A percentile compares a stretch with the other conserved stretches of the same genome.
phyloP scores from a whole-genome alignment of 2,888 invertebrate genomes.

The Priocnemis perturbator region DNA sequence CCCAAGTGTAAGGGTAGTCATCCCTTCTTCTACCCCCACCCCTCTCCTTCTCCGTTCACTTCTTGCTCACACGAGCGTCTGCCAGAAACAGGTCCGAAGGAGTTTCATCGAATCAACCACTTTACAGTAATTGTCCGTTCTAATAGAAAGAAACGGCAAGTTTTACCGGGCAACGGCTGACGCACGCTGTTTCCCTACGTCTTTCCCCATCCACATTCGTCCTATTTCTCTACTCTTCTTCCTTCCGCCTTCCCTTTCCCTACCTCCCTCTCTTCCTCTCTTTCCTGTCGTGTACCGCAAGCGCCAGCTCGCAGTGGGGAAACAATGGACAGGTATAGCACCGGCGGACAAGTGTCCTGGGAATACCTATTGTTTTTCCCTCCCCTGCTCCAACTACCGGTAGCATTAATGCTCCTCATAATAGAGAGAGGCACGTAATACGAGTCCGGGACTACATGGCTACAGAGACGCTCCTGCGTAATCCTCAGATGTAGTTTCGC shows the following conservation, averaged over 20 bases:
- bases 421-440: conserved; percentile 29
- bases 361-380: conserved; percentile 56
- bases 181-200: background rate
- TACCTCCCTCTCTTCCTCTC: background rate
- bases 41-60: background rate
- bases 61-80: background rate
- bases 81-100: conserved; percentile 3
- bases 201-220: too few species aligned
- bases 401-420: conserved; percentile 55
- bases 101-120: conserved; percentile 49
- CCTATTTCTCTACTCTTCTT: background rate
- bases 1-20: conserved; percentile 20
- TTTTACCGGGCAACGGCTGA: conserved; percentile 22
- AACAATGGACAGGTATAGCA: conserved; percentile 49
- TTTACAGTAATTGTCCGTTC: conserved; percentile 53
- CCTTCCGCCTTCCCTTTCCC: background rate
- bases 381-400: conserved; percentile 18
- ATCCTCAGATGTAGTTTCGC: conserved; percentile 37
- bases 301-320: conserved; percentile 22
- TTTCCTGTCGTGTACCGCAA: background rate
- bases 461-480: conserved; percentile 35
- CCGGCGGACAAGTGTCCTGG: conserved; percentile 55
- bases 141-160: conserved; percentile 43
- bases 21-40: conserved; percentile 7
- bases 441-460: too few species aligned